Base-by-base conservation (phyloP, 2,113 vertebrate genomes). In the Dasypus novemcinctus region DNA sequence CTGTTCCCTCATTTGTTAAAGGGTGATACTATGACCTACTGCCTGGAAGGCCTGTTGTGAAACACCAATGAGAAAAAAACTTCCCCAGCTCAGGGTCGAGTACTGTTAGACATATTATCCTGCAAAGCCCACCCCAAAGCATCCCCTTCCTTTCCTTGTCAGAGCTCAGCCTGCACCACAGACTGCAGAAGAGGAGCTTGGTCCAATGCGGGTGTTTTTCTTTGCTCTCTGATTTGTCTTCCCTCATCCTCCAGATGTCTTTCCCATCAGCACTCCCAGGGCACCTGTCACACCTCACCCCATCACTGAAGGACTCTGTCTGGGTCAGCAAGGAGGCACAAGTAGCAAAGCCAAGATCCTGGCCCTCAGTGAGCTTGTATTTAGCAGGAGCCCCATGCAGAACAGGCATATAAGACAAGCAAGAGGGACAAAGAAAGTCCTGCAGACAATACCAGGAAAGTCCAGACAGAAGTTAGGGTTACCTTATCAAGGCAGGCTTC, bases 81-180 rank as follows among this genome's bases (percentile, higher is more conserved):
- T 46, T 15, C 75, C 71, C 15, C 49, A 43, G 46, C 20, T n/a
- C 31, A 66, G 14, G 4, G 29, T 14, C 2, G 10, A 21, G 63
- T 5, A 11, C 78, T 43, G 11, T 18, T 18, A 7, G 18, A 18
- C 43, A 38, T 57, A 7, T 36, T n/a, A 59, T 61, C 69, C 46
- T 61, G n/a, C n/a, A n/a, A n/a, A n/a, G n/a, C 43, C 54, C 54
- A 14, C 54, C 54, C 54, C 54, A 15, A 5, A 54, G 54, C 64
- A 27, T 75, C n/a, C 29, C 59, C 54, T 7, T 18, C 7, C 66
- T 18, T 11, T 3, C 75, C 79, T 29, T 13, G 29, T 52, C 25
- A 54, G 31, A 33, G 11, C 4, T 0, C 7, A 7, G 43, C 74
- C 49, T 25, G n/a, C 23, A 29, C 8, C 43, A 10, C 0, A 5